Base-by-base conservation (phyloP, 2,113 vertebrate genomes). In the Oncorhynchus masou region DNA sequence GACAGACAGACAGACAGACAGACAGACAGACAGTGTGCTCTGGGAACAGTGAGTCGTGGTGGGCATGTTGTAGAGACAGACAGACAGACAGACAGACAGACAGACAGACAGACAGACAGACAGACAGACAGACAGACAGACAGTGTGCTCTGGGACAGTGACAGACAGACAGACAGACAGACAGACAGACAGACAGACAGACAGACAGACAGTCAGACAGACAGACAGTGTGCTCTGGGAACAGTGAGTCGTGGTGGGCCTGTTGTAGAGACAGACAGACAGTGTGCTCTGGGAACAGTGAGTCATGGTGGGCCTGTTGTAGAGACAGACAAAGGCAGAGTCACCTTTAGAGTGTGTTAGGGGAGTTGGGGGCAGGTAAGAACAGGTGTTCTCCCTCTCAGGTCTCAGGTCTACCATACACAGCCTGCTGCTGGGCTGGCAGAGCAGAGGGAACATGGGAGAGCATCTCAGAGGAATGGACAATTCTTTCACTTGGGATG, bases 361-460 rank as follows among this genome's bases (percentile, higher is more conserved):
- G 51, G 51, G 4, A 54, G 51, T 16, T 16, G 51, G 51, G 16
- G 5, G 51, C 16, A 19, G 51, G 15, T 19, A 65, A 22, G 68
- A 83, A 84, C 91, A 92, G 91, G 85, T 92, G 90, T 77, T 88
- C 59, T 74, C 62, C 84, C 34, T 80, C 73, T 79, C 76, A 72
- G 72, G 77, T 85, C 39, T 45, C 82, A 70, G 57, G 51, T 81
- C 3, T 11, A 22, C 67, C 3, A 19, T 27, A 25, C 29, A 11
- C 70, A 15, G 72, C 60, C 79, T 74, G 67, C 73, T 77, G 19
- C 39, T 45, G 9, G 2, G 39, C 39, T 45, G 70, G 39, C 79
- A 64, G 81, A 57, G 68, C n/a, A 70, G 68, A 70, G 68, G 34
- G 12, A 22, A 1, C 73, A 64, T n/a, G 49, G n/a, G 27, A 24